Base-by-base conservation (phyloP, 1,140 invertebrate genomes). In the Charaxes varanes region DNA sequence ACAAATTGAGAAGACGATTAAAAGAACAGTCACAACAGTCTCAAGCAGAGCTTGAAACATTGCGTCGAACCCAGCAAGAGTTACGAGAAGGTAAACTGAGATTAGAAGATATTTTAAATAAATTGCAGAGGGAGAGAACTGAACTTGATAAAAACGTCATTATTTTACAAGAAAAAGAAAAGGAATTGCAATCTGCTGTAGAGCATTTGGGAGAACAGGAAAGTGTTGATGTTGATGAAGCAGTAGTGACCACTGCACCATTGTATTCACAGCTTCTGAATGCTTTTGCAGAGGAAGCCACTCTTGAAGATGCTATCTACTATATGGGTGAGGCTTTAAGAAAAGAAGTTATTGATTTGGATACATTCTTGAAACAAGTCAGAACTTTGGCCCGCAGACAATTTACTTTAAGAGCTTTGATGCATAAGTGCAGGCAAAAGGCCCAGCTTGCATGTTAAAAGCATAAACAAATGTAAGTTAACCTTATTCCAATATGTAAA, bases 261-360 rank as follows among this genome's bases (percentile, higher is more conserved):
- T 82, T 99, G 15, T 99, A 99, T 73, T 96, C 95, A 86, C 98
- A 99, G 89, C 90, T 99, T 67, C 80, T 99, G 16, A 96, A 95
- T 85, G 91, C 96, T 17, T 99, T 96, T 89, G 96, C 96, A 31
- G 97, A 99, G 85, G 98, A 99, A 86, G 95, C 97, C 57, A 97
- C 98, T 6, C 92, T 95, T 30, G 97, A 99, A 87, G 98, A 99
- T 88, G 94, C 97, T 33, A 98, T 99, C 62, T 99, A 99, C 80
- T 98, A 97, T 78, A 90, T 99, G 67, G 96, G 96, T n/a, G 96
- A 99, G 86, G 97, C 95, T 12, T 81, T 99, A 33, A 87, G 96
- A 48, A 92, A 93, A 59, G 93, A 94, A 37, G 94, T 97, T 2
- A 96, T 99, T 68, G 96, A 98, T 85, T 81, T 99, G 55, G 97